Conservation (phyloP, 1,140 invertebrate species). For the Drosophila arawakana region DNA sequence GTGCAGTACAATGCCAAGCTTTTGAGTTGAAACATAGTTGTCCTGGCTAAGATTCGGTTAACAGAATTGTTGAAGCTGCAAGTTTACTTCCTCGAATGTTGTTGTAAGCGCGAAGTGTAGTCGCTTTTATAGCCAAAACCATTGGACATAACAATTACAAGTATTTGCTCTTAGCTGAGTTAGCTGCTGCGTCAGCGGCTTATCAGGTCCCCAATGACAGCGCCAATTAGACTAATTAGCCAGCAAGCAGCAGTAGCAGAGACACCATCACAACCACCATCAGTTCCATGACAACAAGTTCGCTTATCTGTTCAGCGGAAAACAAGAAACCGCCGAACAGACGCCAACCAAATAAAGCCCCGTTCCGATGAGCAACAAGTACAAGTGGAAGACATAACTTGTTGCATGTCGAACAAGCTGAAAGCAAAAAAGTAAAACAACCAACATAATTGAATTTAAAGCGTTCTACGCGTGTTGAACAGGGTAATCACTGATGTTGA, state of each 20-base stretch:
- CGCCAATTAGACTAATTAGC: slow-evolving; percentile 62
- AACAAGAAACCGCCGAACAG: slow-evolving; percentile 6
- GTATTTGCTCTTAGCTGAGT: slow-evolving; percentile 41
- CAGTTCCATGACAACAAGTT: background rate
- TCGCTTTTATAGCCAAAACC: slow-evolving; percentile 58
- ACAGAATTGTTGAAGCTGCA: slow-evolving; percentile 11
- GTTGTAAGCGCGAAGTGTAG: background rate
- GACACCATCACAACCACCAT: background rate
- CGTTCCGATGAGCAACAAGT: slow-evolving; percentile 11
- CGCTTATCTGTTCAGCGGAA: slow-evolving; percentile 19
- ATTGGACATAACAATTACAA: slow-evolving; percentile 42
- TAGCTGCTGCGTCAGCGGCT: slow-evolving; percentile 33
- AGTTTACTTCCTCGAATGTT: slow-evolving; percentile 22
- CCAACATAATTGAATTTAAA: slow-evolving; percentile 32
- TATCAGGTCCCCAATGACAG: slow-evolving; percentile 33
- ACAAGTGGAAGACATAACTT: slow-evolving; percentile 21
- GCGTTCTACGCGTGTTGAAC: background rate
- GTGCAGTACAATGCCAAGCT: slow-evolving; percentile 11
- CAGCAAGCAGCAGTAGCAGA: background rate
- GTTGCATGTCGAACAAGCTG: slow-evolving; percentile 29
- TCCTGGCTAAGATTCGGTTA: slow-evolving; percentile 9
- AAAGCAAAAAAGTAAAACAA: slow-evolving; percentile 11
- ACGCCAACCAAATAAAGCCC: slow-evolving; percentile 20
- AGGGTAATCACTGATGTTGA: background rate
- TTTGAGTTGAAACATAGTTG: slow-evolving; percentile 45